Percentiles rank a stretch among this genome's conserved stretches.
phyloP scores from a whole-genome alignment of 2,888 invertebrate genomes.

The Eustalomyia histrio region DNA sequence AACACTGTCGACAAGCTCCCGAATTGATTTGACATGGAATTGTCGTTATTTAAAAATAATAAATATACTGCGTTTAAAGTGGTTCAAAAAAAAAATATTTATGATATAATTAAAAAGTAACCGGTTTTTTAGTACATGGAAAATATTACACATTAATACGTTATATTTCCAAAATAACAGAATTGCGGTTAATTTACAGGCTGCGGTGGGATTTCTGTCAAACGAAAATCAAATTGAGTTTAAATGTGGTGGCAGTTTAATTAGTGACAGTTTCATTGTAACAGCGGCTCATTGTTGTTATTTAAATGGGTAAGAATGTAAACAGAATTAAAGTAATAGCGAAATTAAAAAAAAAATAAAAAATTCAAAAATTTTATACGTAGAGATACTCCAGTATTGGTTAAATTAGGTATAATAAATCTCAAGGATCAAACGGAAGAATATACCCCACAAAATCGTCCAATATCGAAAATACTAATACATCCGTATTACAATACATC shows the following conservation, averaged over 20 bases:
- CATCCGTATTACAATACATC: slow-evolving; percentile 80
- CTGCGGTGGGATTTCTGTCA: slow-evolving; percentile 72
- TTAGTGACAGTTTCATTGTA: slow-evolving; percentile 71
- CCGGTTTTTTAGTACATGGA: too few relatives aligned
- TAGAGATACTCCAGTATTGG: slow-evolving; percentile 75
- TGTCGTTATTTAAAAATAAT: too few relatives aligned
- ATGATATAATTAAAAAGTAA: too few relatives aligned
- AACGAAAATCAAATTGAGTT: slow-evolving; percentile 69
- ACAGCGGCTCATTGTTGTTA: slow-evolving; percentile 75
- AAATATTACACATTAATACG: background rate
- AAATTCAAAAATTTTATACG: too few relatives aligned
- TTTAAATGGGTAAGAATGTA: slow-evolving; percentile 68
- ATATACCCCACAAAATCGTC: slow-evolving; percentile 75
- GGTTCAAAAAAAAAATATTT: too few relatives aligned
- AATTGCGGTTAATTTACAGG: slow-evolving; percentile 64
- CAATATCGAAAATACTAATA: slow-evolving; percentile 74
- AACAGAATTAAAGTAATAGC: background rate
- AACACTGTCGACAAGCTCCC: too few relatives aligned
- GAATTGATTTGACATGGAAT: too few relatives aligned
- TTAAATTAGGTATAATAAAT: slow-evolving; percentile 81
- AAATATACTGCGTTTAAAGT: too few relatives aligned
- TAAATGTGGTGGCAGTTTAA: slow-evolving; percentile 74
- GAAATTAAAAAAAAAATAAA: too few relatives aligned
- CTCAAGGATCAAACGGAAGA: slow-evolving; percentile 76
- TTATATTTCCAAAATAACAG: background rate